Conservation (phyloP, 2,113 vertebrate species). For the Arvicanthis niloticus region DNA sequence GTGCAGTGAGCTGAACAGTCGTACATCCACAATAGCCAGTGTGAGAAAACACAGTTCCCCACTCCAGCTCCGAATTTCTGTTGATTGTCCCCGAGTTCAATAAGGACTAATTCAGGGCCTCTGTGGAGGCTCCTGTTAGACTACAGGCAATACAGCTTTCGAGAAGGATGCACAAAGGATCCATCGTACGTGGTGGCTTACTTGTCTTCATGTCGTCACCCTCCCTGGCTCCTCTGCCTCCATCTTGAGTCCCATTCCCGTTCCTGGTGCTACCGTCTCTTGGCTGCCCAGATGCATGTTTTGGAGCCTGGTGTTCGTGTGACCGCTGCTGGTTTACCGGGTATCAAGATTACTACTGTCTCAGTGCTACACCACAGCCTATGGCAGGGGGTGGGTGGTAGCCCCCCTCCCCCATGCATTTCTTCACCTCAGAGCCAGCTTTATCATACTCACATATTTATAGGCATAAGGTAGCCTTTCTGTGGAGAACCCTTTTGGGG, state of each 20-base stretch:
- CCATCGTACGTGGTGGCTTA: fast-evolving
- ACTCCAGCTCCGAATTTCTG: background rate
- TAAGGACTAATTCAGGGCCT: background rate
- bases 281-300: background rate
- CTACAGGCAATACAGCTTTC: fast-evolving
- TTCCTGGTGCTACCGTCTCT: background rate
- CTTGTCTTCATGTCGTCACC: background rate
- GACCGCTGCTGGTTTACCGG: background rate
- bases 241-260: background rate
- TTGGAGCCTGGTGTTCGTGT: background rate
- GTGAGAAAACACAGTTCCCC: background rate
- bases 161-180: background rate
- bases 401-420: background rate
- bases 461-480: background rate
- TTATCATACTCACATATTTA: fast-evolving
- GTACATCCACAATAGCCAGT: background rate
- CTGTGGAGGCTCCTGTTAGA: fast-evolving
- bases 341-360: background rate
- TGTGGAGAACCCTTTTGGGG: background rate
- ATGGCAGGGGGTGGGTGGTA: background rate
- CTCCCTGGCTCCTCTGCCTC: background rate
- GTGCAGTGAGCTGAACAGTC: background rate
- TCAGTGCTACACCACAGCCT: fast-evolving
- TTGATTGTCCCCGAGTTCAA: fast-evolving
- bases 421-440: background rate